phyloP scores from a whole-genome alignment of 2,888 invertebrate genomes.

The Cepaea hortensis region DNA sequence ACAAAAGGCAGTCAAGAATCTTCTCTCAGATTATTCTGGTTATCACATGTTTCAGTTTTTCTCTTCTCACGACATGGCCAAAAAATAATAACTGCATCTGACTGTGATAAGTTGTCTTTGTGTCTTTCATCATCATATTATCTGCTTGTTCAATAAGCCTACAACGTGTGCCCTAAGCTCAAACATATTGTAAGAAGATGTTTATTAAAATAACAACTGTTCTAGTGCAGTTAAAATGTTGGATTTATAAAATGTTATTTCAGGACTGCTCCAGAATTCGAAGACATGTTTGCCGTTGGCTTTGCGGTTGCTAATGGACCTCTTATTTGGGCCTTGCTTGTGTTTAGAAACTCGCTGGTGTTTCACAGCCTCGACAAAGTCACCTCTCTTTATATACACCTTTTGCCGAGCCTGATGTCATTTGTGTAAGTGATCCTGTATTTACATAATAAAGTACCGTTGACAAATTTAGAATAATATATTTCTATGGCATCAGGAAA shows the following conservation, averaged over 20 bases:
- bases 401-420: slow-evolving; percentile 66
- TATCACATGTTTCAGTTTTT: too few relatives aligned
- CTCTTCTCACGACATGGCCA: too few relatives aligned
- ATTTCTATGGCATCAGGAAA: not conserved
- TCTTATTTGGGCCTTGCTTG: slow-evolving; percentile 63
- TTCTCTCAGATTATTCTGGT: too few relatives aligned
- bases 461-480: not conserved
- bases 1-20: too few relatives aligned
- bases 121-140: too few relatives aligned
- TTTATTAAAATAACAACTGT: too few relatives aligned
- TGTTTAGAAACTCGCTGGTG: slow-evolving; percentile 68
- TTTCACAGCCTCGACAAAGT: slow-evolving; percentile 71
- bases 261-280: slow-evolving; percentile 57
- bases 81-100: too few relatives aligned
- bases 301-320: slow-evolving; percentile 70
- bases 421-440: slow-evolving; percentile 63
- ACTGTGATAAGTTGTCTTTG: too few relatives aligned
- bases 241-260: not conserved
- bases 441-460: not conserved
- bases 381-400: slow-evolving; percentile 71
- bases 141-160: too few relatives aligned
- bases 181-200: too few relatives aligned
- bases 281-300: slow-evolving; percentile 60
- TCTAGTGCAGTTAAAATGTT: too few relatives aligned
- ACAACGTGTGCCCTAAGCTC: too few relatives aligned